Percentiles rank a stretch among this genome's conserved stretches.
Evolutionary conservation across 2,113 vertebrate species (phyloP).

Genomic region (Eclectus roratus): DNA sequence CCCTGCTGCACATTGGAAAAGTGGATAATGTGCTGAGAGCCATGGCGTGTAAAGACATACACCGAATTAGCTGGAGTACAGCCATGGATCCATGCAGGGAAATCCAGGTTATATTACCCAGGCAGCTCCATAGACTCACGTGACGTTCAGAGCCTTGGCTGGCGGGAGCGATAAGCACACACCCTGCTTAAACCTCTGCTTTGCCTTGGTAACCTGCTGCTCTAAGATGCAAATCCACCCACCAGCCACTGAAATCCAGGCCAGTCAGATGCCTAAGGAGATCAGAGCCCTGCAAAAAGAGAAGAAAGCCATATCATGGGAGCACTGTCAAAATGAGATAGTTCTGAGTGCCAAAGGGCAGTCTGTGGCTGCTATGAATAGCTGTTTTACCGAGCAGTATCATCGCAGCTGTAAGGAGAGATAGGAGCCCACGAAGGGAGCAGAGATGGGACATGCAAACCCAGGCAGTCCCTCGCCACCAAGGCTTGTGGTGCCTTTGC

Average conservation of each 20-base stretch:
- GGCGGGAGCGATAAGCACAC: background rate
- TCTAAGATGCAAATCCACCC: background rate
- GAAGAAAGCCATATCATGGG: background rate
- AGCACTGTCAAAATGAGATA: background rate
- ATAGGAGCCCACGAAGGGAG: background rate
- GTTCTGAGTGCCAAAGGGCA: background rate
- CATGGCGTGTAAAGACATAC: background rate
- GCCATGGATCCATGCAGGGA: background rate
- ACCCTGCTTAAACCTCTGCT: background rate
- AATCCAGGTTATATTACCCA: background rate
- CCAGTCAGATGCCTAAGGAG: background rate
- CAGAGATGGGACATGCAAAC: background rate
- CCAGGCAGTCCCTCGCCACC: background rate
- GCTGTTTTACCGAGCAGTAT: background rate
- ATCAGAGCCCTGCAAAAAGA: background rate
- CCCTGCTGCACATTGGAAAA: background rate
- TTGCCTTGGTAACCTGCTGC: background rate
- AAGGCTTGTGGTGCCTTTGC: background rate
- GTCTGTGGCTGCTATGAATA: background rate
- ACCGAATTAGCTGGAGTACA: background rate
- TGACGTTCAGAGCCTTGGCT: background rate
- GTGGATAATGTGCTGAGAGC: background rate
- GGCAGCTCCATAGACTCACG: background rate
- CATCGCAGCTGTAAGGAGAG: fast-evolving
- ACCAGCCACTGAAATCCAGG: background rate